Evolutionary conservation across 2,888 invertebrate species (phyloP).

Genomic region (Eupithecia tripunctaria): DNA sequence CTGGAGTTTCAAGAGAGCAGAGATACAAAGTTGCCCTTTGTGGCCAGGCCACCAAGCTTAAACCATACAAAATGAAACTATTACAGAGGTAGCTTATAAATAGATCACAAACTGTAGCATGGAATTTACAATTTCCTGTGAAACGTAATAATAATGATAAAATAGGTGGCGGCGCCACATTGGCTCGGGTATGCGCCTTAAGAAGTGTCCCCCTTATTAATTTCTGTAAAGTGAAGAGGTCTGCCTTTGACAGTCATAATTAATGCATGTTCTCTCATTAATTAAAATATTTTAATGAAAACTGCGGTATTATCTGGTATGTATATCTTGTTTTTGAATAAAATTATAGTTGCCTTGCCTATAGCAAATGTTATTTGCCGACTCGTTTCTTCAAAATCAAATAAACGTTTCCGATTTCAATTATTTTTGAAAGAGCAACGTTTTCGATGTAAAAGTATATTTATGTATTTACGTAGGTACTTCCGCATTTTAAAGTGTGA

Average conservation of each 20-base stretch:
- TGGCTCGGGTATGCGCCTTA: too few relatives aligned
- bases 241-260: conserved; percentile 8
- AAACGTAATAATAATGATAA: too few relatives aligned
- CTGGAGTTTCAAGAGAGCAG: too few relatives aligned
- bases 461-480: background rate
- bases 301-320: background rate
- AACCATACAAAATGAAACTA: too few relatives aligned
- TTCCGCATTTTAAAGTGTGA: too few relatives aligned
- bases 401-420: background rate
- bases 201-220: background rate
- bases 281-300: background rate
- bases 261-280: background rate
- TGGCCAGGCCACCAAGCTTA: too few relatives aligned
- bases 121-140: too few relatives aligned
- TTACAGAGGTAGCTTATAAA: too few relatives aligned
- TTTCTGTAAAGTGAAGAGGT: conserved; percentile 2
- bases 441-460: background rate
- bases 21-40: too few relatives aligned
- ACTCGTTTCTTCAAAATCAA: background rate
- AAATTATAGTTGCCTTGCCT: background rate
- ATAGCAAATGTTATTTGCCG: background rate
- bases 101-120: too few relatives aligned
- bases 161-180: too few relatives aligned
- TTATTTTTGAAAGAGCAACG: background rate
- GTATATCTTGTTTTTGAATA: background rate